A percentile compares a stretch with the other conserved stretches of the same genome.
Conservation (phyloP, 2,113 vertebrate genomes). For the Fulmarus glacialis region DNA sequence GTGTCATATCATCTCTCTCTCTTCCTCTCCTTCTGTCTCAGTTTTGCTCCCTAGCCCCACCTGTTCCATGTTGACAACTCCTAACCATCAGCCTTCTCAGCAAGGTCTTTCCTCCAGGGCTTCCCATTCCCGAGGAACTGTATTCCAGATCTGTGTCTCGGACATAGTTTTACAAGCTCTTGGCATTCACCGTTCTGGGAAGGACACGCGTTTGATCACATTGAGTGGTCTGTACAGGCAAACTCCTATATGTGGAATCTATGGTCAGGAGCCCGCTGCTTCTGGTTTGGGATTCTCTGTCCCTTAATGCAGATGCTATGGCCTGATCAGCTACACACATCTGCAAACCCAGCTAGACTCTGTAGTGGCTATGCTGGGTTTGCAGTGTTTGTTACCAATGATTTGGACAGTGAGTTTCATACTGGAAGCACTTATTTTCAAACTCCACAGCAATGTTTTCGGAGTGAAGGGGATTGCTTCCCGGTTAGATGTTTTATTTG, state of each 20-base stretch:
- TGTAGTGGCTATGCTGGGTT: neutral
- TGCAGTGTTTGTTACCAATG: neutral
- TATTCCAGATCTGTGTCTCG: neutral
- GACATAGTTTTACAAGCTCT: neutral
- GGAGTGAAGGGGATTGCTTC: neutral
- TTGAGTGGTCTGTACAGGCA: neutral
- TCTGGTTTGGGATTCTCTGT: neutral
- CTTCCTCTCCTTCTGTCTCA: neutral
- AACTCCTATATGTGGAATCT: neutral
- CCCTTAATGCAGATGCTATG: neutral
- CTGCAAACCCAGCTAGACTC: neutral
- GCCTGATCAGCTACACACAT: neutral
- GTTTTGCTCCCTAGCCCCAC: neutral
- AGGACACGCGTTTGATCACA: neutral
- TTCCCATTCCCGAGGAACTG: neutral
- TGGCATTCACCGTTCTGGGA: neutral
- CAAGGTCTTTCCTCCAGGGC: neutral
- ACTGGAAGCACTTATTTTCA: neutral
- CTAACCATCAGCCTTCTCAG: neutral
- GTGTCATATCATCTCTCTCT: neutral
- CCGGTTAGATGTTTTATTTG: conserved; percentile 11
- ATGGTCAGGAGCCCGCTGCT: neutral
- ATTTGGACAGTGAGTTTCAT: neutral
- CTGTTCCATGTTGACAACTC: neutral
- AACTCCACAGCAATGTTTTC: neutral